Evolutionary conservation across 2,888 invertebrate species (phyloP).

Genomic region (Drosophila phalerata): DNA sequence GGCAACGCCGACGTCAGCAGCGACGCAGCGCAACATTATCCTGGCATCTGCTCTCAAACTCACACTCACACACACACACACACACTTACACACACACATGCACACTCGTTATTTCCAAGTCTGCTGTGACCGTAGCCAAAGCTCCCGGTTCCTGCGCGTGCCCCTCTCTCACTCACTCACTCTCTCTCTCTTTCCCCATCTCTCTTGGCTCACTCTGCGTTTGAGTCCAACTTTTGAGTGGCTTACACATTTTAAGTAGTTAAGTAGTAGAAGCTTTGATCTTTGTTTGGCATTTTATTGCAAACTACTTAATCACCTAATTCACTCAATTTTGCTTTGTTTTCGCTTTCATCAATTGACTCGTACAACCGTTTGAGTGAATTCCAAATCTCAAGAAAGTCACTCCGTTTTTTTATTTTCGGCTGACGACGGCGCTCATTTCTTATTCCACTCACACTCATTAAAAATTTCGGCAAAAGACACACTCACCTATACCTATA

Average conservation of each 20-base stretch:
- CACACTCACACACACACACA: conserved; percentile 9
- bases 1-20: conserved; percentile 67
- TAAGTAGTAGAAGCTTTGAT: background rate
- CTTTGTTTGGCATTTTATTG: background rate
- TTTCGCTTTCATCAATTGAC: background rate
- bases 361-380: conserved; percentile 8
- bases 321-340: background rate
- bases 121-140: conserved; percentile 40
- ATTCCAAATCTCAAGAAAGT: conserved; percentile 28
- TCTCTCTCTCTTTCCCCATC: background rate
- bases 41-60: conserved; percentile 59
- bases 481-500: conserved; percentile 21
- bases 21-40: conserved; percentile 49
- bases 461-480: conserved; percentile 59
- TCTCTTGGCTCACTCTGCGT: conserved; percentile 2
- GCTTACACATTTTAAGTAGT: background rate
- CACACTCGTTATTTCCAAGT: conserved; percentile 6
- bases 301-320: background rate
- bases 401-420: conserved; percentile 41
- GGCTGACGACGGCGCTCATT: conserved; percentile 31
- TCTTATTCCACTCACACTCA: conserved; percentile 52
- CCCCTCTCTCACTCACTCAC: conserved; percentile 4
- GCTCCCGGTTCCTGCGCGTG: conserved; percentile 49
- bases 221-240: conserved; percentile 24
- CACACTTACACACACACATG: conserved; percentile 10